Conservation (phyloP, 2,888 invertebrate species). For the Pomacea canaliculata region DNA sequence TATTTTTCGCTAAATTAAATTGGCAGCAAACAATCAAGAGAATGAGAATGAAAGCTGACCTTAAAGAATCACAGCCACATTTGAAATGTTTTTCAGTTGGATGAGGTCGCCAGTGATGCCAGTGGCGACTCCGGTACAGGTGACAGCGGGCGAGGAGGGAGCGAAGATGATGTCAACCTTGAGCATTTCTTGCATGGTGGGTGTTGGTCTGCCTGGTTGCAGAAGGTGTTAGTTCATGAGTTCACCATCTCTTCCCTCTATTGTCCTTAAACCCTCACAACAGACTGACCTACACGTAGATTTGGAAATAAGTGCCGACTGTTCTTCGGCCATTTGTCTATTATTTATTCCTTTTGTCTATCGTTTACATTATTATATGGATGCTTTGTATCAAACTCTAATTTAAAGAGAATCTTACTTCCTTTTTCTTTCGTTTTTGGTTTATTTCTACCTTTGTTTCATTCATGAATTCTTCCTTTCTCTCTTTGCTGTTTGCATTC, state of each 20-base stretch:
- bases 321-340: no score
- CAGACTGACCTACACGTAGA: background rate
- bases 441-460: no score
- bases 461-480: no score
- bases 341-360: no score
- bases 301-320: no score
- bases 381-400: background rate
- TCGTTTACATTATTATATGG: no score
- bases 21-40: no score
- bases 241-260: background rate
- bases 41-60: no score
- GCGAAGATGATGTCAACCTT: slow-evolving; percentile 35
- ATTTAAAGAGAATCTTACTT: background rate
- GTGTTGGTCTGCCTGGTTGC: background rate
- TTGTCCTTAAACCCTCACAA: background rate
- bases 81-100: slow-evolving; percentile 17
- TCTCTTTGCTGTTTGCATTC: no score
- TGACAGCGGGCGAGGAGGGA: slow-evolving; percentile 36
- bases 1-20: no score
- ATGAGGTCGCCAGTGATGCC: slow-evolving; percentile 32
- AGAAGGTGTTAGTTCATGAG: no score
- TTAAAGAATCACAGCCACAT: no score
- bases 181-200: slow-evolving; percentile 28
- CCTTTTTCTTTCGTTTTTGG: background rate
- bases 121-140: slow-evolving; percentile 32